Conservation (phyloP, 2,888 invertebrate species). For the Drosophila macrospina region DNA sequence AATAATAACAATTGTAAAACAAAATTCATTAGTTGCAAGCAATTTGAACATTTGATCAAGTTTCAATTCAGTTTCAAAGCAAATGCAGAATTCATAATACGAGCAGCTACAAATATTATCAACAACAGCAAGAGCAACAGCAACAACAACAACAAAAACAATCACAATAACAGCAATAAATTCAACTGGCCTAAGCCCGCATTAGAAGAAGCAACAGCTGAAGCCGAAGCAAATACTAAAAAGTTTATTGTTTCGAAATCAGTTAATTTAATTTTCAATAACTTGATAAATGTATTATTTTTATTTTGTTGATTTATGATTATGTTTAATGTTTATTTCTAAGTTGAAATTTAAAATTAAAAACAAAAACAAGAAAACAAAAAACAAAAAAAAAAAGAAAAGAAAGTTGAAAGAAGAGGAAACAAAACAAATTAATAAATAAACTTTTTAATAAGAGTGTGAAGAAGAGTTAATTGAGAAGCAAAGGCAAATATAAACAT, state of each 20-base stretch:
- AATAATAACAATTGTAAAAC: constrained; percentile 31
- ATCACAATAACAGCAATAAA: constrained; percentile 33
- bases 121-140: constrained; percentile 20
- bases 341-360: constrained; percentile 43
- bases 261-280: constrained; percentile 62
- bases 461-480: constrained; percentile 43
- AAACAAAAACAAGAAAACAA: constrained; percentile 34
- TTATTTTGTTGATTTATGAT: constrained; percentile 78
- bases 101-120: constrained; percentile 34
- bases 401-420: constrained; percentile 15
- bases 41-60: constrained; percentile 20
- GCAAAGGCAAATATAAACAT: constrained; percentile 41
- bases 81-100: constrained; percentile 23
- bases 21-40: constrained; percentile 36
- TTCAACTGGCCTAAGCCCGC: constrained; percentile 9
- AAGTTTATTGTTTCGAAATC: constrained; percentile 66
- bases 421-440: constrained; percentile 40
- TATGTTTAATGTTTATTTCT: constrained; percentile 71
- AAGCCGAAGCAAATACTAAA: constrained; percentile 30
- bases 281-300: constrained; percentile 74
- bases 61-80: constrained; percentile 5
- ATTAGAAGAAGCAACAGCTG: constrained; percentile 17
- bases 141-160: constrained; percentile 22
- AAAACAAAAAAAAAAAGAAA: constrained; percentile 4
- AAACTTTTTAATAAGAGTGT: constrained; percentile 36